Evolutionary conservation across 2,888 invertebrate genomes (phyloP).

Genomic region (Nomada ruficornis): DNA sequence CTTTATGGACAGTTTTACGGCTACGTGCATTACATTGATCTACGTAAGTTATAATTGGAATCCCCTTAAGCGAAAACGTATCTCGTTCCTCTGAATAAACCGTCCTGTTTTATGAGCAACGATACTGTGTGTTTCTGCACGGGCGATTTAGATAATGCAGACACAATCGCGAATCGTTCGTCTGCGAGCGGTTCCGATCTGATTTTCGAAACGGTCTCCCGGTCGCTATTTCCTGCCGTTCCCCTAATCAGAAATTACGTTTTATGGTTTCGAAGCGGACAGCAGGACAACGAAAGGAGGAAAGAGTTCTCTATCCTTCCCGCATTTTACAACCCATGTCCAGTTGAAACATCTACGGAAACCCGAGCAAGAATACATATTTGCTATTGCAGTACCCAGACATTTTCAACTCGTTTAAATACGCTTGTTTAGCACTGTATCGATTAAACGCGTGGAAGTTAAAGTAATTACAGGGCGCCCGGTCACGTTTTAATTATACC

Average conservation of each 20-base stretch:
- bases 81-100: slow-evolving; percentile 19
- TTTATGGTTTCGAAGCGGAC: neutral
- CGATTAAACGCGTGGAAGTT: slow-evolving; percentile 3
- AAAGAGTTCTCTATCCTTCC: neutral
- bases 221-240: neutral
- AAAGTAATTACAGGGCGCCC: slow-evolving; percentile 14
- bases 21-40: slow-evolving; percentile 31
- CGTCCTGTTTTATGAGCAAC: slow-evolving; percentile 48
- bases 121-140: slow-evolving; percentile 32
- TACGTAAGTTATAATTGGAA: slow-evolving; percentile 60
- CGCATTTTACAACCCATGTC: neutral
- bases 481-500: slow-evolving; percentile 30
- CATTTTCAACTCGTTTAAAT: neutral
- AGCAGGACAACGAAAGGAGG: neutral
- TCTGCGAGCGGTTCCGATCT: neutral
- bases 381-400: neutral
- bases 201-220: neutral
- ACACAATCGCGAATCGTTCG: neutral
- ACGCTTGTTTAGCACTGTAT: slow-evolving; percentile 4
- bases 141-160: slow-evolving; percentile 11
- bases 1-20: slow-evolving; percentile 59
- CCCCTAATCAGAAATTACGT: slow-evolving; percentile 14
- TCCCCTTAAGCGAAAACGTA: slow-evolving; percentile 34
- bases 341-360: neutral
- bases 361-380: neutral